These are phyloP conservation scores for Cossypha niveicapilla DNA, from an alignment of 2,797 vertebrate genomes.

Conservation along the genomic window DNA sequence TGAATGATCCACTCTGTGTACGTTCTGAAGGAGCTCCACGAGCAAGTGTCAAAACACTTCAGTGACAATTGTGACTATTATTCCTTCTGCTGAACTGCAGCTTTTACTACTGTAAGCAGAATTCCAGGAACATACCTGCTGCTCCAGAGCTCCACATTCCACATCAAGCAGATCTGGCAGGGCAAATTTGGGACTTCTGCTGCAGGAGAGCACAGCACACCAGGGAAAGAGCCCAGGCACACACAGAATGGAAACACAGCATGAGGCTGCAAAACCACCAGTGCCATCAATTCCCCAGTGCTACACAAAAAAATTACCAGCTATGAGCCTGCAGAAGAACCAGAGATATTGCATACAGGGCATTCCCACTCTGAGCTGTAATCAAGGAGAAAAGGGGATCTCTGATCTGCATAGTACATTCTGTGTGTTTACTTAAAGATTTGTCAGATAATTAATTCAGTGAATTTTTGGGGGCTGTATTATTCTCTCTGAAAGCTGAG, in stretches of 20 bases:
- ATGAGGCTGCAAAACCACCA: not conserved
- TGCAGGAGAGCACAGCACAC: rapidly evolving
- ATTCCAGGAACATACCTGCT: not conserved
- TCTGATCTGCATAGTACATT: not conserved
- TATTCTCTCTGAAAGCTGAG: not conserved
- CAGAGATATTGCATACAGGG: not conserved
- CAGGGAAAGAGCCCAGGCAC: not conserved
- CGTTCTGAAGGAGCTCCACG: not conserved
- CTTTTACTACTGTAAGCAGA: not conserved
- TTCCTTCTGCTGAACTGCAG: not conserved
- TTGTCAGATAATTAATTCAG: not conserved
- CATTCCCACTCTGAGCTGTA: not conserved
- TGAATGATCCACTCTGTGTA: not conserved
- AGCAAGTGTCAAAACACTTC: slow-evolving; percentile 48
- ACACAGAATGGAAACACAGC: rapidly evolving
- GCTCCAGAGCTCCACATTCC: not conserved
- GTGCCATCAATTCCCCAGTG: rapidly evolving
- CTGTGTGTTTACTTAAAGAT: not conserved
- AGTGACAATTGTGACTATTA: slow-evolving; percentile 23
- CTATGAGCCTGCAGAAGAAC: not conserved
- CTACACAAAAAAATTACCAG: not conserved
- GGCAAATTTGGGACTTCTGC: not conserved
- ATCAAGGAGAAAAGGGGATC: not conserved
- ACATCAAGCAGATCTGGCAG: not conserved
- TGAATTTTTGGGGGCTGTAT: not conserved